Evolutionary conservation across 2,797 vertebrate genomes (phyloP), one percentile per base, ranked within the genome.

Genomic region (Cryptoprocta ferox): DNA sequence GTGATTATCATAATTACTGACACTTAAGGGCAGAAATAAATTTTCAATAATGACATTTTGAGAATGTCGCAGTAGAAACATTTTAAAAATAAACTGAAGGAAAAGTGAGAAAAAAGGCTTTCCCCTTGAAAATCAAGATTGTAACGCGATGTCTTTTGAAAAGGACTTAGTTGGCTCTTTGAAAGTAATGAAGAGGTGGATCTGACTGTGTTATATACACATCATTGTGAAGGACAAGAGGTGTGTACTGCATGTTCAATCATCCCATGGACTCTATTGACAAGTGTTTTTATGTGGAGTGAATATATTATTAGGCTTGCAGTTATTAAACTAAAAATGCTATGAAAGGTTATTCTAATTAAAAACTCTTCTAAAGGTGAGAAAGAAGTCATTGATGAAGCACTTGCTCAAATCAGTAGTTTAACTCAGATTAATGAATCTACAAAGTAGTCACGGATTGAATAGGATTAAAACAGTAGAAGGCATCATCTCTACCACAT

Each of bases 301-400:
- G 66, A 94, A 78, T 95, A 48, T 56, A 73, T 48, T 48, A 96
- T 37, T 87, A 95, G 28, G 42, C 16, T 50, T 94, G 53, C 56
- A 48, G 71, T 83, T 89, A 94, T 83, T n/a, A 97, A 91, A 94
- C 37, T 71, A 42, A 95, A 96, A 89, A 80, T 87, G 39, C 39
- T 92, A 21, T 87, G 45, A 97, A 94, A 98, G 75, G 53, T 93
- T 92, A 95, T 73, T 92, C 66, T 95, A 94, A 97, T 96, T 96
- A 96, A 94, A 93, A 86, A 75, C 32, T 84, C 61, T 83, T 87
- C 42, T 59, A 45, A 68, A 96, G 70, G 83, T 83, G 85, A 96
- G n/a, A 71, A 80, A 87, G 76, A 89, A 61, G 89, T 94, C 76
- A 61, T 9, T 75, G 87, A 78, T 92, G 80, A 97, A 91, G 6